Evolutionary conservation across 2,888 invertebrate species (phyloP), one percentile per base, ranked within the genome.

Genomic region (Hydraecia micacea): DNA sequence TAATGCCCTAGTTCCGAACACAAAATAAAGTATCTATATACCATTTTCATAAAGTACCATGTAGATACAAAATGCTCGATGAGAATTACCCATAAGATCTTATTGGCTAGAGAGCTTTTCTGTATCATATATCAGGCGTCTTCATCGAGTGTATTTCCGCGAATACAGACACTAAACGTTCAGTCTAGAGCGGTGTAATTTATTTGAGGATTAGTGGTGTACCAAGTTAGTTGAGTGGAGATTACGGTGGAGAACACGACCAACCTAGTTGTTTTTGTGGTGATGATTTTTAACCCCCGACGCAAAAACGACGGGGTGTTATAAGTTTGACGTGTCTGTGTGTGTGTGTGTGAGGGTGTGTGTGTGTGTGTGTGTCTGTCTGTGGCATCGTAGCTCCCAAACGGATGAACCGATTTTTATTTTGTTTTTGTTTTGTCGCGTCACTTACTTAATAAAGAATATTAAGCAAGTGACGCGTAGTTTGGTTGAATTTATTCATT

Each of bases 201-300:
- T 88, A 84, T 87, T 81, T 83, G 60, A 82, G 79, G 83, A 86
- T 87, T 86, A 86, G 84, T 63, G 76, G 77, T 77, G 69, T 79
- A 80, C 76, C 77, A 72, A 81, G 76, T 79, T 81, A 46, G 46
- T 77, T 58, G 71, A 58, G 62, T 69, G 67, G 73, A 74, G 80
- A 84, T 88, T 85, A 81, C 73, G 80, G 74, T 75, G 67, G 39
- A 46, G 79, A 79, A 84, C 70, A 84, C 73, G 60, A 74, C 65
- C 66, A 36, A 82, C 58, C 39, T 75, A 65, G 39, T 71, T 71
- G 63, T 65, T 60, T 39, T n/a, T 67, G 52, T 70, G 52, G 49
- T 67, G 73, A n/a, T n/a, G n/a, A n/a, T n/a, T n/a, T n/a, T n/a
- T n/a, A n/a, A n/a, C n/a, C n/a, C n/a, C n/a, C n/a, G n/a, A n/a